Base-by-base conservation (phyloP, 2,113 vertebrate genomes). In the Spermophilus dauricus region DNA sequence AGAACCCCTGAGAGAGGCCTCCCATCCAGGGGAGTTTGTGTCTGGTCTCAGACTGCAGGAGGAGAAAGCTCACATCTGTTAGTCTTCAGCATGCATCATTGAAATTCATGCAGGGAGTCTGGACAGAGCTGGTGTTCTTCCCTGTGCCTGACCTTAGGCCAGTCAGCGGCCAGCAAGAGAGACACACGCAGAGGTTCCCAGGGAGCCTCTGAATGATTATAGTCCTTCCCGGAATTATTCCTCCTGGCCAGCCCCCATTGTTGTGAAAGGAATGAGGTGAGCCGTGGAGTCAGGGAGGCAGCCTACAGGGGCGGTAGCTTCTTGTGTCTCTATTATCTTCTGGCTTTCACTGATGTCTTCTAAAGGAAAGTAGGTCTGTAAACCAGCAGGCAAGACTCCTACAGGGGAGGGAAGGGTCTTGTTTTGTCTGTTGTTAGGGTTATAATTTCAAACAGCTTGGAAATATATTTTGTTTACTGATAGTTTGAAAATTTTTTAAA, bases 221-320 rank as follows among this genome's bases (percentile, higher is more conserved):
- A 93, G 94, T 95, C 81, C 97, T 96, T 97, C 96, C 77, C 10
- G 2, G 48, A 86, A 97, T 96, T 53, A 39, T 58, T 96, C 48
- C 93, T 98, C 76, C 75, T 98, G 82, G 90, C 91, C 69, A 96
- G 65, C 53, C 87, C 87, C 96, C 39, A 86, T 39, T 73, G 42
- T 94, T 73, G 42, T 94, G 92, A 93, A 98, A 98, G 69, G 93
- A 98, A 98, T 94, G 89, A 96, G 63, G 69, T 58, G 77, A 92
- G 11, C 65, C 32, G 0, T 30, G 13, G 32, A 56, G 51, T 58
- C 96, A 90, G 90, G 94, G 73, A 96, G 42, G 39, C 28, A 80
- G 67, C 42, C 67, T 65, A 56, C 20, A 67, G 72, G 91, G 82
- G 45, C 0, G 4, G 13, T 14, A 91, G 18, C 51, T 88, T 85